phyloP scores from a whole-genome alignment of 2,888 invertebrate species.

The Crocallis elinguaria region DNA sequence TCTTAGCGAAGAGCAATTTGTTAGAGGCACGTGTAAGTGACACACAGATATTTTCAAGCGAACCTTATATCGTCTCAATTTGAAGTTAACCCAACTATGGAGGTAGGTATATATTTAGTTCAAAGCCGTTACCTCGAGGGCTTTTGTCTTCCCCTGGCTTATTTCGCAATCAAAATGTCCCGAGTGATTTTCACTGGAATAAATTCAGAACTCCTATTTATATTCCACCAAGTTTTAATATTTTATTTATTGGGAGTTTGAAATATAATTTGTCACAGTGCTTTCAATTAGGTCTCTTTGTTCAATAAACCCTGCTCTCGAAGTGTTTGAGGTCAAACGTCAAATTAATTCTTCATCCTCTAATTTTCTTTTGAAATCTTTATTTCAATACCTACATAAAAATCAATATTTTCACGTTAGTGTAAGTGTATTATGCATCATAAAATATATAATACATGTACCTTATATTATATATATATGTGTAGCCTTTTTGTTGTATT shows the following conservation, averaged over 20 bases:
- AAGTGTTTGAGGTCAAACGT: constrained; percentile 17
- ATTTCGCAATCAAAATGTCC: constrained; percentile 57
- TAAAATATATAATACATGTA: too few species aligned
- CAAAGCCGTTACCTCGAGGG: constrained; percentile 48
- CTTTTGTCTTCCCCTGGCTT: constrained; percentile 54
- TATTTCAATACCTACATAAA: too few species aligned
- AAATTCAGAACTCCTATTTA: constrained; percentile 31
- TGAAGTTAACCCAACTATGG: constrained; percentile 12
- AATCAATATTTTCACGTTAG: too few species aligned
- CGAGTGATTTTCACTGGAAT: constrained; percentile 38
- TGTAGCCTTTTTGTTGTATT: constrained; percentile 6
- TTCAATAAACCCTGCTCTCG: constrained; percentile 13
- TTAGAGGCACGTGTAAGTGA: constrained; percentile 6
- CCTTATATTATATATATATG: too few species aligned
- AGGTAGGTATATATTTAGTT: constrained; percentile 44
- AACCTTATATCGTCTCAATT: constrained; percentile 10
- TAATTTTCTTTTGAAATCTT: constrained; percentile 9
- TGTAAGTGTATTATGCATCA: too few species aligned
- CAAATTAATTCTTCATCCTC: constrained; percentile 4
- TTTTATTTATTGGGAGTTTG: constrained; percentile 27
- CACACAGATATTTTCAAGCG: constrained; percentile 4
- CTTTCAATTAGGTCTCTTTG: constrained; percentile 33
- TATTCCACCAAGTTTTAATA: constrained; percentile 32
- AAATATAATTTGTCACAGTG: constrained; percentile 27
- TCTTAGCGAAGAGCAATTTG: constrained; percentile 3